These are phyloP conservation scores for Hydropotes inermis DNA, from an alignment of 2,113 vertebrate genomes.

Conservation along the genomic window DNA sequence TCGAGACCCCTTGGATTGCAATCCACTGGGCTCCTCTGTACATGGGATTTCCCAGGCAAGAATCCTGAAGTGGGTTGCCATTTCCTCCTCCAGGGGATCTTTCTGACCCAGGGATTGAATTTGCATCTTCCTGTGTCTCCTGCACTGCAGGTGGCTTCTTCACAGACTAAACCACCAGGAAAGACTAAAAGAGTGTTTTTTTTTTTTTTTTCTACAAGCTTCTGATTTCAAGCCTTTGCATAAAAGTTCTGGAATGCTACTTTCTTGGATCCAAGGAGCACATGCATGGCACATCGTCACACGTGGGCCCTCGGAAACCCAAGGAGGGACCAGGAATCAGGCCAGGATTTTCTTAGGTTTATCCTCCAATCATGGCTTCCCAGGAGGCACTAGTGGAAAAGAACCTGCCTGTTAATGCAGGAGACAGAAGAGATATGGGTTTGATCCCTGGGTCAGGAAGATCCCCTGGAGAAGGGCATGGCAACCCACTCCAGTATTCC, in stretches of 20 bases:
- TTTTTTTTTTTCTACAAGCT: background rate
- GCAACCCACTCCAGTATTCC: background rate
- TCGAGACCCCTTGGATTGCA: accelerated
- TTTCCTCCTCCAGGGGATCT: background rate
- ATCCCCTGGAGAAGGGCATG: background rate
- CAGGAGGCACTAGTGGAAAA: background rate
- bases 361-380: background rate
- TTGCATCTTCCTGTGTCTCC: background rate
- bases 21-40: background rate
- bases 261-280: background rate
- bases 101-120: background rate
- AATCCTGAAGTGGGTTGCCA: background rate
- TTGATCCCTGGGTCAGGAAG: background rate
- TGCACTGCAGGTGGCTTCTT: background rate
- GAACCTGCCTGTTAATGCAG: background rate
- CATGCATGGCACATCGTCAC: background rate
- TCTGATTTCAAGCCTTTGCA: background rate
- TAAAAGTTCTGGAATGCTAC: background rate
- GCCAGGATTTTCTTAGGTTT: background rate
- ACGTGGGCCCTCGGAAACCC: background rate
- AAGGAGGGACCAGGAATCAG: background rate
- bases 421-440: background rate
- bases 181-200: background rate
- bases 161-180: background rate
- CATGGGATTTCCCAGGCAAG: background rate